These are phyloP conservation scores for Stichopus chloronotus DNA, from an alignment of 35 echinoderm and acorn worm species.

Conservation along the genomic window DNA sequence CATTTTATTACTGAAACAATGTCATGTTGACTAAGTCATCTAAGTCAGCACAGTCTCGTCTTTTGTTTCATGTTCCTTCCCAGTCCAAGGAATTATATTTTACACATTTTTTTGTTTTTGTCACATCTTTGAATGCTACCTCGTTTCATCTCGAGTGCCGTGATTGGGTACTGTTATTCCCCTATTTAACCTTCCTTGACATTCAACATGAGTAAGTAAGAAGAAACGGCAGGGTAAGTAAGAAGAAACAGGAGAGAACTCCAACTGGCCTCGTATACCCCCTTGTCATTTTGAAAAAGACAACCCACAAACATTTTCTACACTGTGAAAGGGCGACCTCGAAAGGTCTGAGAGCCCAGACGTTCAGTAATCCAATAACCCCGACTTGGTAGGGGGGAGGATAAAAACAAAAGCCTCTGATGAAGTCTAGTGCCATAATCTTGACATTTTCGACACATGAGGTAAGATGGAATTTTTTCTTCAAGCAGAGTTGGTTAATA, in stretches of 20 bases:
- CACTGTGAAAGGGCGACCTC: constrained; percentile 25
- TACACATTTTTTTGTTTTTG: constrained; percentile 13
- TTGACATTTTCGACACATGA: constrained; percentile 43
- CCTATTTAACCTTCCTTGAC: constrained; percentile 25
- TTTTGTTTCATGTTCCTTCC: too few relatives aligned
- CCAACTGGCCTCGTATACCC: constrained; percentile 30
- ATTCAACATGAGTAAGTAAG: constrained; percentile 24
- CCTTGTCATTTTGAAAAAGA: constrained; percentile 1
- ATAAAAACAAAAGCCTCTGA: constrained; percentile 41
- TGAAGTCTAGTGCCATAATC: constrained; percentile 35
- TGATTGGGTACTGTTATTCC: constrained; percentile 2
- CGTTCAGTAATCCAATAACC: constrained; percentile 47
- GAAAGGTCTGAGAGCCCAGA: constrained; percentile 34
- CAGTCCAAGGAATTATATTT: neutral
- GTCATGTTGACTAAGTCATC: too few relatives aligned
- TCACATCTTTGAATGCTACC: neutral
- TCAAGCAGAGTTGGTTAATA: constrained; percentile 17
- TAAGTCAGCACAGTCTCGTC: too few relatives aligned
- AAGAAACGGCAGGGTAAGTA: too few relatives aligned
- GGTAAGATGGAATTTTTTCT: neutral
- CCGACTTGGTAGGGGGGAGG: constrained; percentile 38
- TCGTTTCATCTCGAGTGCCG: neutral
- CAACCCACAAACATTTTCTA: neutral
- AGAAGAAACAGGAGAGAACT: too few relatives aligned
- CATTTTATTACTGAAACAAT: too few relatives aligned